phyloP scores from a whole-genome alignment of 2,113 vertebrate species.

The Plecotus auritus region DNA sequence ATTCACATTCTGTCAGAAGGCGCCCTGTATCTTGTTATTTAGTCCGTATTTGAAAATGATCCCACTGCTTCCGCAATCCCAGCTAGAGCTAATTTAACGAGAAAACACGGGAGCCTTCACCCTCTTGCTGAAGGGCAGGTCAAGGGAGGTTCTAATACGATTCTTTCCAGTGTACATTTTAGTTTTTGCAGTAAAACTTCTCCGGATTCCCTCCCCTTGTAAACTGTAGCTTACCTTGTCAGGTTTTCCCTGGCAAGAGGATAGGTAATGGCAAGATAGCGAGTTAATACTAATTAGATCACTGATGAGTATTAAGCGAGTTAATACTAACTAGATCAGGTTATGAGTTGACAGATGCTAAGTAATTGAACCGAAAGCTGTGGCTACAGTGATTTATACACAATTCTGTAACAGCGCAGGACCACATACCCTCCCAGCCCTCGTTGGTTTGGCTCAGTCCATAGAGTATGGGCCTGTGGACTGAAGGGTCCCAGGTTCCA shows the following conservation, averaged over 20 bases:
- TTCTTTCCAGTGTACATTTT: neutral
- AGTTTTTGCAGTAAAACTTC: neutral
- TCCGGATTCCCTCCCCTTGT: neutral
- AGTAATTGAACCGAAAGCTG: conserved; percentile 48
- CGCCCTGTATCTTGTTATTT: neutral
- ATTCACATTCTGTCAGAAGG: neutral
- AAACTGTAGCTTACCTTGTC: neutral
- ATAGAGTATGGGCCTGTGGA: too few species aligned
- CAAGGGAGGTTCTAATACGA: neutral
- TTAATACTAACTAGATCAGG: conserved; percentile 24
- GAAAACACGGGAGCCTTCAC: neutral
- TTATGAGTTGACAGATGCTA: conserved; percentile 27
- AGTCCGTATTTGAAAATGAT: neutral
- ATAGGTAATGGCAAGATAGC: neutral
- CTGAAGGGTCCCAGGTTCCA: too few species aligned
- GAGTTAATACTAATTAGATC: conserved; percentile 34
- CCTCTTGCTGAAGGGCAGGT: neutral
- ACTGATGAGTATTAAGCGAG: neutral
- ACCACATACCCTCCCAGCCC: neutral
- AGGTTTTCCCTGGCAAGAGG: neutral
- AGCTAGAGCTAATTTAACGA: neutral
- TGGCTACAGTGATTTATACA: neutral
- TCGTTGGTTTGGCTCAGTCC: too few species aligned
- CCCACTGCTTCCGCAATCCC: neutral
- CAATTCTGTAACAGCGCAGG: neutral